Evolutionary conservation across 1,140 invertebrate genomes (phyloP), one percentile per base, ranked within the genome.

Genomic region (Aphelinus certus): DNA sequence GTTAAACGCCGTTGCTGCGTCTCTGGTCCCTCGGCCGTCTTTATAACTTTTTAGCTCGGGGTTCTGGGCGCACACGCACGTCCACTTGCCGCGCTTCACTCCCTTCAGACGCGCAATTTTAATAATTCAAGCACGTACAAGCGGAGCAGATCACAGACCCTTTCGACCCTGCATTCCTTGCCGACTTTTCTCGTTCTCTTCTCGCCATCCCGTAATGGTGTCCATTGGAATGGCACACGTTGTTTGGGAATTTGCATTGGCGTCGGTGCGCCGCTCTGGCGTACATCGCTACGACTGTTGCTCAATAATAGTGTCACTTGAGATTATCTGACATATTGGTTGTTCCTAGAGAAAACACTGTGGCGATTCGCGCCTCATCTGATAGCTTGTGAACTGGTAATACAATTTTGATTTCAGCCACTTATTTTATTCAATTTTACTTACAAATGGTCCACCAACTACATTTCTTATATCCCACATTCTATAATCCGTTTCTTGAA

Each of bases 111-210:
- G 3, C 26, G 57, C 26, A 26, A 78, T 79, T 79, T 87, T 86
- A 83, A 83, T 81, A 86, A 85, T 76, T 68, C 82, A 70, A 79
- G 78, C 85, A 87, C 85, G 85, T 86, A 76, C 71, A 72, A 68
- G 73, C 67, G 67, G 73, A 75, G 75, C 79, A 78, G 78, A 76
- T 73, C 73, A 76, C 68, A 55, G 60, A 69, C 61, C 72, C 77
- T 80, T 69, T 78, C 72, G 51, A 48, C 65, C 61, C 43, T 26
- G 26, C 26, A 26, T 2, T 2, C 6, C 7, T 60, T 4, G 26
- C 7, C 49, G 46, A 3, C 63, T 66, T 73, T 49, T 53, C 49
- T 62, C 45, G 48, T 47, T 62, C 61, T 60, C 71, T 10, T 46
- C 7, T 9, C n/a, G 9, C n/a, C 45, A 51, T 62, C 63, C 7